Conservation (phyloP, 1,140 invertebrate genomes). For the Hylaeus anthracinus region DNA sequence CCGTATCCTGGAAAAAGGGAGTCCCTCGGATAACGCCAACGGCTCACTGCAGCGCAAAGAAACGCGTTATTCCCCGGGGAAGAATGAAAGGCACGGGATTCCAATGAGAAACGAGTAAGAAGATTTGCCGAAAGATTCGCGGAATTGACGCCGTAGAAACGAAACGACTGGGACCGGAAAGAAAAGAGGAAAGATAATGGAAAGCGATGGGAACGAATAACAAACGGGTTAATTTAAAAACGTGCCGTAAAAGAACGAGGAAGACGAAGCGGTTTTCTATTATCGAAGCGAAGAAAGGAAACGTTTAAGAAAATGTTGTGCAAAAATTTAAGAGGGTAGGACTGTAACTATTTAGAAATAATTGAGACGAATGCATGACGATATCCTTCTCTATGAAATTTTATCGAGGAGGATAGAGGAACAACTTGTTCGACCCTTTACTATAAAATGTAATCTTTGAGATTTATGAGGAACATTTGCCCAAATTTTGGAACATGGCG, state of each 20-base stretch:
- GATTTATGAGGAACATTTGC: too few species aligned
- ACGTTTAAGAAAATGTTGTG: too few species aligned
- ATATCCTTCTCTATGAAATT: too few species aligned
- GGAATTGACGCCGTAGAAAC: slow-evolving; percentile 28
- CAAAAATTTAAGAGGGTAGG: too few species aligned
- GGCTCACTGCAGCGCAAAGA: slow-evolving; percentile 30
- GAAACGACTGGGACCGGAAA: not conserved
- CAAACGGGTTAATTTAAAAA: not conserved
- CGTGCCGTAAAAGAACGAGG: too few species aligned
- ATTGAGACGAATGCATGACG: too few species aligned
- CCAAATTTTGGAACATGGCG: too few species aligned
- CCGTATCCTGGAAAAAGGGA: slow-evolving; percentile 38
- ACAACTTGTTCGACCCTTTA: too few species aligned
- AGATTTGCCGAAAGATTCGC: slow-evolving; percentile 26
- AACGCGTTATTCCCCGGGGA: slow-evolving; percentile 36
- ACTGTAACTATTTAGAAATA: too few species aligned
- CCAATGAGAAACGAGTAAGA: slow-evolving; percentile 36
- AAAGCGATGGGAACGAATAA: not conserved
- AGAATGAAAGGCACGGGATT: slow-evolving; percentile 36
- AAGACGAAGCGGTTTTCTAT: not conserved
- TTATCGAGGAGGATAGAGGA: too few species aligned
- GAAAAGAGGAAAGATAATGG: not conserved
- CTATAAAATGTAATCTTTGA: too few species aligned
- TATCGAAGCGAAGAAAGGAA: not conserved
- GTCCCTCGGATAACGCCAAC: slow-evolving; percentile 34